Evolutionary conservation across 1,140 invertebrate genomes (phyloP).

Genomic region (Akabosia matsudoensis): DNA sequence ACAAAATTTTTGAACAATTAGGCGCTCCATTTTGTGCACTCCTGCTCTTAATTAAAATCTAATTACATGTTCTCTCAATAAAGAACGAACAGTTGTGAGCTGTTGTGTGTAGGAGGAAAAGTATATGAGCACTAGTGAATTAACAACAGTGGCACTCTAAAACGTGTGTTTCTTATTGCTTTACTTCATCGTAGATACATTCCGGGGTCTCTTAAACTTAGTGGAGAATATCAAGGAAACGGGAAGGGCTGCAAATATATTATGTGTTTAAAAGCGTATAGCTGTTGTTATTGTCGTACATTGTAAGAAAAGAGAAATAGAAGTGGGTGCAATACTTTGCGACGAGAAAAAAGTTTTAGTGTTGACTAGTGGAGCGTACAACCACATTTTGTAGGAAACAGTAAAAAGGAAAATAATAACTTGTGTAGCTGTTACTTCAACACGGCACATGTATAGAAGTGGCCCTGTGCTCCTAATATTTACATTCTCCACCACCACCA

Average conservation of each 20-base stretch:
- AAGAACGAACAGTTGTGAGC: not conserved
- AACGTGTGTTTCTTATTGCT: not conserved
- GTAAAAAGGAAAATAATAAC: not conserved
- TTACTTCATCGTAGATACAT: not conserved
- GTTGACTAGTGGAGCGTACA: not conserved
- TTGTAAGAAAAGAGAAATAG: not conserved
- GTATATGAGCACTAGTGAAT: not conserved
- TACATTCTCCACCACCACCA: too few relatives aligned
- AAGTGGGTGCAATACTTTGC: not conserved
- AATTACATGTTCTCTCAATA: not conserved
- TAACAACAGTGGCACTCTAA: not conserved
- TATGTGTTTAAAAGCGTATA: not conserved
- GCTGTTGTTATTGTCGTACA: not conserved
- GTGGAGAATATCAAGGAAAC: not conserved
- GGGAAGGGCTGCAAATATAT: not conserved
- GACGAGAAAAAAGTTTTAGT: not conserved
- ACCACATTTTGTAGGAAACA: not conserved
- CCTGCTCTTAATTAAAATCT: conserved; percentile 17
- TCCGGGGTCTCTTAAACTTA: too few relatives aligned
- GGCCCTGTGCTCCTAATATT: not conserved
- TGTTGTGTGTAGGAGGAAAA: not conserved
- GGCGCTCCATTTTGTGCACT: conserved; percentile 1
- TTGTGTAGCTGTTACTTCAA: not conserved
- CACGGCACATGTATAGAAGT: not conserved
- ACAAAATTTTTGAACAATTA: not conserved